phyloP scores from a whole-genome alignment of 2,888 invertebrate genomes.

The Seira musarum region DNA sequence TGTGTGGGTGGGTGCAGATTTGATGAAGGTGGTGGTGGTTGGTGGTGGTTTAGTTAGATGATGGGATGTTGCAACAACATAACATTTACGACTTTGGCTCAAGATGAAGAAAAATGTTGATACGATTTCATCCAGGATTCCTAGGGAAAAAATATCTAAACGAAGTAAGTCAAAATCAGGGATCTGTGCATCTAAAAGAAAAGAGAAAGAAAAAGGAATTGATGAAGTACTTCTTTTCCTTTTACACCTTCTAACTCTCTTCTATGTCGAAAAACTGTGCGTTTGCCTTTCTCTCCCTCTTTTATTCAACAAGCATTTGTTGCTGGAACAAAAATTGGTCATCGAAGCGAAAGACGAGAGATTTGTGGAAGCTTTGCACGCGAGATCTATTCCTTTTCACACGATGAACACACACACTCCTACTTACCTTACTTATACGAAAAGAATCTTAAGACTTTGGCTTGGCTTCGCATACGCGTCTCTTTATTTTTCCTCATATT shows the following conservation, averaged over 20 bases:
- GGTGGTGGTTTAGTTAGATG: too few species aligned
- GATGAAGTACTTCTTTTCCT: constrained; percentile 18
- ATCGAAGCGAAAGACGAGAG: constrained; percentile 66
- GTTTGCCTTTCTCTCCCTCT: constrained; percentile 22
- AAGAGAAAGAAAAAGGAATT: background rate
- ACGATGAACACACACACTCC: constrained; percentile 12
- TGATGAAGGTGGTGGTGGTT: too few species aligned
- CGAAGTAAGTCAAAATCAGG: too few species aligned
- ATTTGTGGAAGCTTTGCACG: constrained; percentile 68
- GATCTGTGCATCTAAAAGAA: background rate
- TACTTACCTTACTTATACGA: too few species aligned
- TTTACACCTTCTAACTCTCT: constrained; percentile 23
- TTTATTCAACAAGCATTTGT: constrained; percentile 70
- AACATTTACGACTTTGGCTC: too few species aligned
- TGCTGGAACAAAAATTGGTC: constrained; percentile 66
- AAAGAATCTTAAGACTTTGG: background rate
- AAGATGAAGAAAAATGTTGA: too few species aligned
- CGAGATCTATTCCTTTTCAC: constrained; percentile 58
- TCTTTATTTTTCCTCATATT: constrained; percentile 19
- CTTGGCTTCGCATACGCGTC: constrained; percentile 14
- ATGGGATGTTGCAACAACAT: too few species aligned
- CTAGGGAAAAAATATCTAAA: too few species aligned
- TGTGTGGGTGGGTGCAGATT: constrained; percentile 1
- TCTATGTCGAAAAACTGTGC: constrained; percentile 4
- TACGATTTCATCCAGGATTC: too few species aligned